Evolutionary conservation across 2,888 invertebrate species (phyloP), one percentile per base, ranked within the genome.

Genomic region (Gonocerus acuteangulatus): DNA sequence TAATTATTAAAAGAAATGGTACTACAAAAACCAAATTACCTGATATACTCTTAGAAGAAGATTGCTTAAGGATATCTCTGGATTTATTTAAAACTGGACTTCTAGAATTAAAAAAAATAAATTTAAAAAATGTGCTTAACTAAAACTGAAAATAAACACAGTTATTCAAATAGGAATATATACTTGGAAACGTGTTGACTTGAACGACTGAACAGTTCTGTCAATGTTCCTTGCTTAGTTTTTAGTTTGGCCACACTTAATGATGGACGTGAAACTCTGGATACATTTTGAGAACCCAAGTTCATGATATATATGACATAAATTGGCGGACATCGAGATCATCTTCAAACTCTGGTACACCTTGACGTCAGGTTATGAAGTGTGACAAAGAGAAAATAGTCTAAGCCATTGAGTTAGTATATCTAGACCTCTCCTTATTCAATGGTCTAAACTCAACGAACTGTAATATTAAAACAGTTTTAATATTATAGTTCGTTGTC

Each of bases 231-330:
- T 13, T 57, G 57, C 11, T 57, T 57, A 27, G 56, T 42, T 23
- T 57, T 57, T 13, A 57, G 18, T 57, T 57, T 57, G 19, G 57
- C 19, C n/a, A 32, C 44, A 57, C 57, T 57, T 16, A 57, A 47
- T 16, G 57, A 57, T 32, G 44, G 44, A 18, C 57, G 57, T 9
- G n/a, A 18, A 16, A 6, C 32, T 19, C 27, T 27, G 2, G 34
- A 27, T 27, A 9, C 27, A 23, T 23, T 32, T 57, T 57, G 57
- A 32, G 57, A 57, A 18, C 27, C 32, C 34, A 42, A 44, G 45
- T 42, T 47, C 57, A 57, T 57, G 6, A 45, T 47, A 23, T 9
- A 47, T 7, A 47, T 19, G 16, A 47, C 39, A 39, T 39, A 39
- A 39, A 27, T 27, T 27, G 27, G 27, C 27, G 27, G 27, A 27